A percentile compares a stretch with the other conserved stretches of the same genome.
These are phyloP conservation scores for Rhopalosiphum padi DNA, from an alignment of 1,140 invertebrate species.

Conservation along the genomic window DNA sequence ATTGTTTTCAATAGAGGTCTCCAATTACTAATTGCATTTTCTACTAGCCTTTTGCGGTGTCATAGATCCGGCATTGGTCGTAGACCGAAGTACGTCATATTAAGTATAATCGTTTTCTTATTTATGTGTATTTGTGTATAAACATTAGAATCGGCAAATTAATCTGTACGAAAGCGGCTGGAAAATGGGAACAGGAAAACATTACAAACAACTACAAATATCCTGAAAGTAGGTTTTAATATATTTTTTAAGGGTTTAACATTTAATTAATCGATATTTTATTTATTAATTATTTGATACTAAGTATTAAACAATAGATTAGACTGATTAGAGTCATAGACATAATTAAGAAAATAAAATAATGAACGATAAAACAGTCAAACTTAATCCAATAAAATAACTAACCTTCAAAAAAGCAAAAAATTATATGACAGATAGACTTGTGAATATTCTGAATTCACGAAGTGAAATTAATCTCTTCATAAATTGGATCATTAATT, in stretches of 20 bases:
- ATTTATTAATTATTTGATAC: not conserved
- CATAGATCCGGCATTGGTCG: no score
- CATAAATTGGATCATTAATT: not conserved
- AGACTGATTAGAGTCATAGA: no score
- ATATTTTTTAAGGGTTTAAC: not conserved
- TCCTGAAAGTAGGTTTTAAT: conserved; percentile 73
- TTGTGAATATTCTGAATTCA: not conserved
- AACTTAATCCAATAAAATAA: not conserved
- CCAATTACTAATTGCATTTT: not conserved
- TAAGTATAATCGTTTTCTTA: not conserved
- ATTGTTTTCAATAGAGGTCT: no score
- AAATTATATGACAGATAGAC: no score
- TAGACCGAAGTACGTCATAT: not conserved
- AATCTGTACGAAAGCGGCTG: conserved; percentile 89
- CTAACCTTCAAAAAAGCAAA: not conserved
- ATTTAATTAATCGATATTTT: not conserved
- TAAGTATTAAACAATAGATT: no score
- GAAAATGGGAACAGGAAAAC: conserved; percentile 80
- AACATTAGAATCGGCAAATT: conserved; percentile 76
- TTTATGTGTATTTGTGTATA: conserved; percentile 37
- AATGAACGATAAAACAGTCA: not conserved
- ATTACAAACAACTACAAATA: conserved; percentile 90
- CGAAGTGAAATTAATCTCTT: not conserved
- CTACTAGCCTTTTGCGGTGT: not conserved
- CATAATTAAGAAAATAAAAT: not conserved